A percentile compares a stretch with the other conserved stretches of the same genome.
Evolutionary conservation across 2,797 vertebrate genomes (phyloP).

Genomic region (Sebastes steindachneri): DNA sequence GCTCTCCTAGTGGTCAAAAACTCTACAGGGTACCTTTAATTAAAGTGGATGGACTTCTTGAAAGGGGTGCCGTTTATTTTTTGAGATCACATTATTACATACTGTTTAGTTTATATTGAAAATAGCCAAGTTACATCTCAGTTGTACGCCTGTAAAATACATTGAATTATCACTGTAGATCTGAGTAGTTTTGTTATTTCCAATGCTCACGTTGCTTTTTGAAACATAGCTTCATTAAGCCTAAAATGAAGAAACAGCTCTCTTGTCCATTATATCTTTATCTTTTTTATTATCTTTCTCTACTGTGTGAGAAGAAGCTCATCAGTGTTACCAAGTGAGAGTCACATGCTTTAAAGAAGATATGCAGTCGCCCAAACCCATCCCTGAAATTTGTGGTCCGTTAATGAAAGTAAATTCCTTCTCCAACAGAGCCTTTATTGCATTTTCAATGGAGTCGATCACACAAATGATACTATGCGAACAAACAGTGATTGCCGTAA

Average conservation of each 20-base stretch:
- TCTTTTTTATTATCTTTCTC: not conserved
- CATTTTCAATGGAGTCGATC: not conserved
- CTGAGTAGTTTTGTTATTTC: not conserved
- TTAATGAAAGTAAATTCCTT: not conserved
- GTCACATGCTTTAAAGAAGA: not conserved
- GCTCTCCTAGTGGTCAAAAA: no score
- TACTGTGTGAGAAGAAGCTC: not conserved
- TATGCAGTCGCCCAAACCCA: not conserved
- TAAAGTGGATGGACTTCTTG: no score
- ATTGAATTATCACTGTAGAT: not conserved
- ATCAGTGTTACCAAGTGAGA: not conserved
- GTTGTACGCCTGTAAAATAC: no score
- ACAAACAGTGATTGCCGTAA: not conserved
- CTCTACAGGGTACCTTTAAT: no score
- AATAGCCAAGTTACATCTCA: not conserved
- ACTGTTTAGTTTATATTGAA: not conserved
- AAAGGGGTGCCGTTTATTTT: no score
- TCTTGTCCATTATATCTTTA: not conserved
- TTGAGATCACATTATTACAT: no score
- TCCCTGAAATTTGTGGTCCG: not conserved
- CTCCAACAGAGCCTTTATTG: not conserved
- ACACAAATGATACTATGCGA: not conserved
- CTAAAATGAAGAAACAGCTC: not conserved
- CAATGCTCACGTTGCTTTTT: not conserved
- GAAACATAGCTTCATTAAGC: not conserved